phyloP scores from a whole-genome alignment of 2,113 vertebrate species.

The Scomber scombrus region DNA sequence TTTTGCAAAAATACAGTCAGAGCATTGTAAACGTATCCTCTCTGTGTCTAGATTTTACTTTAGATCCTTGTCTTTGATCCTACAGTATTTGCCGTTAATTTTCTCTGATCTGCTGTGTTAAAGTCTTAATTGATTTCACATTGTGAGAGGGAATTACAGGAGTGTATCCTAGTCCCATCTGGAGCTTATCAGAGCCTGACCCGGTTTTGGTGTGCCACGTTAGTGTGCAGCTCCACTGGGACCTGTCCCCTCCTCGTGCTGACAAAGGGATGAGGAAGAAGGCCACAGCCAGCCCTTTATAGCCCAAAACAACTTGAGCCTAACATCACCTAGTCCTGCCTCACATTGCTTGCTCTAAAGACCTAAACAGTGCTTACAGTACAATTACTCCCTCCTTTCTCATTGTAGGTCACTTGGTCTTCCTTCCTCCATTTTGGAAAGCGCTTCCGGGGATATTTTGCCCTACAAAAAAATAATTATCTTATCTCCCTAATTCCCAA shows the following conservation, averaged over 20 bases:
- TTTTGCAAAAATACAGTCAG: background rate
- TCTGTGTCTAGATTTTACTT: conserved; percentile 11
- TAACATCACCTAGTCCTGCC: conserved; percentile 41
- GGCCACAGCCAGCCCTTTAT: conserved; percentile 64
- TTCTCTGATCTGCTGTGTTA: conserved; percentile 48
- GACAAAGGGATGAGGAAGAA: conserved; percentile 73
- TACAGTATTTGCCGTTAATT: conserved; percentile 13
- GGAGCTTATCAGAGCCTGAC: conserved; percentile 80
- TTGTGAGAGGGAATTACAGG: conserved; percentile 66
- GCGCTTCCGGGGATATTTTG: conserved; percentile 86
- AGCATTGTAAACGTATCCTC: background rate
- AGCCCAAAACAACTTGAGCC: conserved; percentile 35
- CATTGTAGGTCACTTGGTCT: conserved; percentile 85
- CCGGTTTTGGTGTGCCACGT: conserved; percentile 75
- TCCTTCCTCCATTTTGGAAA: conserved; percentile 82
- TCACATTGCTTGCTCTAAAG: conserved; percentile 35
- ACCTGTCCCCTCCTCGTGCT: conserved; percentile 76
- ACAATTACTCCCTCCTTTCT: conserved; percentile 66
- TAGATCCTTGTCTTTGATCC: background rate
- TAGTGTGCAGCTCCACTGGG: conserved; percentile 73
- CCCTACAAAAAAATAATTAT: conserved; percentile 89
- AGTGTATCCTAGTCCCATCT: conserved; percentile 76
- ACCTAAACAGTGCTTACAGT: conserved; percentile 57
- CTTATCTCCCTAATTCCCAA: conserved; percentile 85
- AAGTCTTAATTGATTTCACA: conserved; percentile 79